Evolutionary conservation across 2,113 vertebrate species (phyloP).

Genomic region (Columba janthina): DNA sequence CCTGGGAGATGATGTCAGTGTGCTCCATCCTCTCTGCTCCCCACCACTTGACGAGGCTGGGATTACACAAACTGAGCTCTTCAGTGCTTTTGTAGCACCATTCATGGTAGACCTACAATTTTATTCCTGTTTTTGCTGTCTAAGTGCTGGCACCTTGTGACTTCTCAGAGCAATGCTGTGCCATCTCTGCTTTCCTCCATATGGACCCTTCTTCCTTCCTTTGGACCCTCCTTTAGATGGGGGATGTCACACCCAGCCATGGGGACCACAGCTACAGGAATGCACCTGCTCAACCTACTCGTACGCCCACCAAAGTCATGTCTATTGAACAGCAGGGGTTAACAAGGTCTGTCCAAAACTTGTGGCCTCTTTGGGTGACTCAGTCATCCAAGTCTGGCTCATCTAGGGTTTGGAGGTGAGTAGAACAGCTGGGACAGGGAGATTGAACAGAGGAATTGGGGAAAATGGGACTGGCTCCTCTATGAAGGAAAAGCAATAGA

Average conservation of each 20-base stretch:
- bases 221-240: neutral
- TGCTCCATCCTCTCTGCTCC: neutral
- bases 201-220: rapidly evolving
- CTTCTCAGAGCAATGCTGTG: neutral
- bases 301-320: rapidly evolving
- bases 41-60: rapidly evolving
- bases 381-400: neutral
- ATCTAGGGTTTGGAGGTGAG: neutral
- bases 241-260: rapidly evolving
- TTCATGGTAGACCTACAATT: neutral
- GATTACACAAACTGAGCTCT: neutral
- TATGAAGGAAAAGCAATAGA: neutral
- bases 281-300: rapidly evolving
- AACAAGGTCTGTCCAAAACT: neutral
- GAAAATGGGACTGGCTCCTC: neutral
- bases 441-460: neutral
- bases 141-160: neutral
- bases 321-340: neutral
- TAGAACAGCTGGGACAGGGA: neutral
- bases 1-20: neutral
- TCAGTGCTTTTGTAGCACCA: rapidly evolving
- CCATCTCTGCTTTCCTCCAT: neutral
- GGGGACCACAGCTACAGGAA: neutral
- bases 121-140: neutral
- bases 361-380: neutral